Evolutionary conservation across 2,888 invertebrate genomes (phyloP).

Genomic region (Cerastis rubricosa): DNA sequence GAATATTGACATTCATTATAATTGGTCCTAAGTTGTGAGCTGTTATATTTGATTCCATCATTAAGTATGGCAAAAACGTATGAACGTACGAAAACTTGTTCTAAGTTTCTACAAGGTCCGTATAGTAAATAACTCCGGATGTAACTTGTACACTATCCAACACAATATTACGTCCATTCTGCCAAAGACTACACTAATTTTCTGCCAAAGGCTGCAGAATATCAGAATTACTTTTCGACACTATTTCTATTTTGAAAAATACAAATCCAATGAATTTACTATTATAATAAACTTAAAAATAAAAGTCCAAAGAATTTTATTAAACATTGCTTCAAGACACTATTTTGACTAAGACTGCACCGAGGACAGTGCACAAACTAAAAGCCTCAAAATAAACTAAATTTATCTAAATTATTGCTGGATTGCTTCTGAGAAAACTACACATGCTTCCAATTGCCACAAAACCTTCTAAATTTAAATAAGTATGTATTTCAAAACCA

Average conservation of each 20-base stretch:
- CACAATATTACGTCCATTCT: too few relatives aligned
- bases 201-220: background rate
- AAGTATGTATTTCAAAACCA: conserved; percentile 43
- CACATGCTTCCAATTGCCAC: background rate
- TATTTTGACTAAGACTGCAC: background rate
- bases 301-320: background rate
- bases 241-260: background rate
- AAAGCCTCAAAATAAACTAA: background rate
- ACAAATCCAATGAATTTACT: background rate
- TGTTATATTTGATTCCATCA: too few relatives aligned
- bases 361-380: background rate
- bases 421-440: background rate
- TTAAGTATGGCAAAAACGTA: too few relatives aligned
- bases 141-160: too few relatives aligned
- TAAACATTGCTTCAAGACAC: background rate
- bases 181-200: too few relatives aligned
- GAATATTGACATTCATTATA: too few relatives aligned
- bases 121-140: too few relatives aligned
- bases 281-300: background rate
- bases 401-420: background rate
- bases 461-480: conserved; percentile 10
- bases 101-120: too few relatives aligned
- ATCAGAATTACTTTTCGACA: background rate
- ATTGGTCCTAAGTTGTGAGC: too few relatives aligned
- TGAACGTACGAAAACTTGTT: too few relatives aligned